Evolutionary conservation across 1,140 invertebrate genomes (phyloP).

Genomic region (Trichonephila inaurata): DNA sequence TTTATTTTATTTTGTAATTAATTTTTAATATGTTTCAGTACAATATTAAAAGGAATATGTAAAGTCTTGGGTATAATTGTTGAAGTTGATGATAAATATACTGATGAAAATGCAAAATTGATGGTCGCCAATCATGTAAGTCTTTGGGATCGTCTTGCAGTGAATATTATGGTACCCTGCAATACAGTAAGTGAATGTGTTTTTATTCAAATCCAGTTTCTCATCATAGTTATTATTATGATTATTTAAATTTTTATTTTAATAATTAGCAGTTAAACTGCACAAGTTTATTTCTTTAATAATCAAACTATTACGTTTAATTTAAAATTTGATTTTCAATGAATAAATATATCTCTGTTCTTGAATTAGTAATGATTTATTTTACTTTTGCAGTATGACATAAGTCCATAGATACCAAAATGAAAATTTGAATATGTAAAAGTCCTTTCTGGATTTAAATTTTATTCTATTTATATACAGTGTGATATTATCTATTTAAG

Average conservation of each 20-base stretch:
- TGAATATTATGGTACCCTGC: constrained; percentile 64
- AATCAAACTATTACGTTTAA: too few relatives aligned
- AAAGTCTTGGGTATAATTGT: constrained; percentile 63
- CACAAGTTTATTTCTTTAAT: background rate
- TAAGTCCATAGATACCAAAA: too few relatives aligned
- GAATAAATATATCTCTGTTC: too few relatives aligned
- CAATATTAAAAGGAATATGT: constrained; percentile 47
- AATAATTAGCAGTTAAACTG: background rate
- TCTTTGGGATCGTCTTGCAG: constrained; percentile 59
- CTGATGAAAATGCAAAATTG: constrained; percentile 57
- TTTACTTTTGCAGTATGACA: too few relatives aligned
- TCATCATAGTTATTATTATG: background rate
- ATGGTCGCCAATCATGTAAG: constrained; percentile 74
- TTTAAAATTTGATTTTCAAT: too few relatives aligned
- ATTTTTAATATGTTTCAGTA: constrained; percentile 41
- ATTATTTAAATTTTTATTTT: background rate
- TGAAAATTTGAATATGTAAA: too few relatives aligned
- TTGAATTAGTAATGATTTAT: too few relatives aligned
- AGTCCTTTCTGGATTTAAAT: too few relatives aligned
- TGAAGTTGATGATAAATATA: constrained; percentile 56
- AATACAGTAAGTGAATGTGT: constrained; percentile 45
- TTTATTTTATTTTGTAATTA: background rate
- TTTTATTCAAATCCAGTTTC: background rate
- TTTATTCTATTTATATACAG: too few relatives aligned
- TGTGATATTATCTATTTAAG: too few relatives aligned